Conservation (phyloP, 2,797 vertebrate genomes). For the Peromyscus attwateri region DNA sequence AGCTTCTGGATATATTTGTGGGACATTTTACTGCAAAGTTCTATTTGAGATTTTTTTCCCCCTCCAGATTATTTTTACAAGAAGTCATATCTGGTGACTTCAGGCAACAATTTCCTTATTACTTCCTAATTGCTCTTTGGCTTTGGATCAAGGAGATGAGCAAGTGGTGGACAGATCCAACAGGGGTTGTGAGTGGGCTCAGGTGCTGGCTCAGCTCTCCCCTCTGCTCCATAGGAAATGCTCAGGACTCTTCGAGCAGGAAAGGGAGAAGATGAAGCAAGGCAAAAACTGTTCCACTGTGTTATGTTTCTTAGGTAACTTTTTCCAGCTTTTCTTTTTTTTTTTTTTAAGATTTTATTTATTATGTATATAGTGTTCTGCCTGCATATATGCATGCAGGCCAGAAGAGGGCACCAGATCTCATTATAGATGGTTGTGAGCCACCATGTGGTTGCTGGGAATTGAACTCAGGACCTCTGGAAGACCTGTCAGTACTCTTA, state of each 20-base stretch:
- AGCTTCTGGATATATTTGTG: neutral
- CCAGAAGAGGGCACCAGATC: no score
- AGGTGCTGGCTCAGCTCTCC: neutral
- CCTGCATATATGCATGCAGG: no score
- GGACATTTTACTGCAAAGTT: neutral
- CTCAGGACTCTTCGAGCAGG: neutral
- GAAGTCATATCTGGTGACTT: neutral
- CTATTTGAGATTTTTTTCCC: neutral
- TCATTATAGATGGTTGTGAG: no score
- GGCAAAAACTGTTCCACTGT: neutral
- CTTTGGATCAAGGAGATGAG: neutral
- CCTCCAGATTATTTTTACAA: neutral
- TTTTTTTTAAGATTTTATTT: no score
- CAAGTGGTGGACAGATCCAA: neutral
- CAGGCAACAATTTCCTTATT: neutral
- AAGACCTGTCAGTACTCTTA: no score
- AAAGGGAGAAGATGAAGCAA: neutral
- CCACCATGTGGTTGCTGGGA: no score
- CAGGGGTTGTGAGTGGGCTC: slow-evolving; percentile 9
- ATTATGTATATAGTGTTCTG: no score
- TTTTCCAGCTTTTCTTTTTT: neutral
- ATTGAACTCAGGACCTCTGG: no score
- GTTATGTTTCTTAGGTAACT: neutral
- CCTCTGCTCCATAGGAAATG: neutral
- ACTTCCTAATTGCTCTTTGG: slow-evolving; percentile 24